These are phyloP conservation scores for Tolypeutes matacus DNA, from an alignment of 2,797 vertebrate genomes.

Conservation along the genomic window DNA sequence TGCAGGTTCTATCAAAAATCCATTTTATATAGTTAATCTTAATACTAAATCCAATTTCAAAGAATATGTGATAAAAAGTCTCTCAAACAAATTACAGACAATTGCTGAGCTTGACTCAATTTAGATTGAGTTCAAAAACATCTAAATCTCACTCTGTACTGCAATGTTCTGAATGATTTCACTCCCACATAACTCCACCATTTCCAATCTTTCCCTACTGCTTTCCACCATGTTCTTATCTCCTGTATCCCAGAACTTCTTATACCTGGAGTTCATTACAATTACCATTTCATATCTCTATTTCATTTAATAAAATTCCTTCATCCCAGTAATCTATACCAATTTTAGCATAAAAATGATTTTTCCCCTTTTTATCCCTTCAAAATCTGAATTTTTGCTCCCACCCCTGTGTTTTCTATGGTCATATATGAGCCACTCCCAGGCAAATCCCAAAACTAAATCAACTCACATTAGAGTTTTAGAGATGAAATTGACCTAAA, in stretches of 20 bases:
- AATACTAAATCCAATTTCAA: slow-evolving; percentile 74
- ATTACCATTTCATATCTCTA: background rate
- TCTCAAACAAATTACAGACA: slow-evolving; percentile 76
- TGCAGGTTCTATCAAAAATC: slow-evolving; percentile 66
- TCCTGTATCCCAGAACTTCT: background rate
- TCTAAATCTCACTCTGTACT: background rate
- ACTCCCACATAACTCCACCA: background rate
- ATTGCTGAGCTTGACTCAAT: slow-evolving; percentile 71
- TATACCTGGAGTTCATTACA: background rate
- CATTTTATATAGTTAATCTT: slow-evolving; percentile 70
- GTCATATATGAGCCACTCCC: too few relatives aligned
- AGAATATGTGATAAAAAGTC: slow-evolving; percentile 70
- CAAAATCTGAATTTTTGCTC: background rate
- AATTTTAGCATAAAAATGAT: slow-evolving; percentile 17
- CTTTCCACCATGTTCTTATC: background rate
- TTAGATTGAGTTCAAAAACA: slow-evolving; percentile 65
- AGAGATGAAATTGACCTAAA: background rate
- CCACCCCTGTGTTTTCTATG: background rate
- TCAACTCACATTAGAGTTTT: background rate
- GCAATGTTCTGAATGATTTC: background rate
- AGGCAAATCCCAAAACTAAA: slow-evolving; percentile 21
- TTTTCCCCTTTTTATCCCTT: background rate
- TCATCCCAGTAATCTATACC: background rate
- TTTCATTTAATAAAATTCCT: background rate
- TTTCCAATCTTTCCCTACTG: background rate